phyloP scores from a whole-genome alignment of 1,140 invertebrate species.

The Saccostrea cuccullata region DNA sequence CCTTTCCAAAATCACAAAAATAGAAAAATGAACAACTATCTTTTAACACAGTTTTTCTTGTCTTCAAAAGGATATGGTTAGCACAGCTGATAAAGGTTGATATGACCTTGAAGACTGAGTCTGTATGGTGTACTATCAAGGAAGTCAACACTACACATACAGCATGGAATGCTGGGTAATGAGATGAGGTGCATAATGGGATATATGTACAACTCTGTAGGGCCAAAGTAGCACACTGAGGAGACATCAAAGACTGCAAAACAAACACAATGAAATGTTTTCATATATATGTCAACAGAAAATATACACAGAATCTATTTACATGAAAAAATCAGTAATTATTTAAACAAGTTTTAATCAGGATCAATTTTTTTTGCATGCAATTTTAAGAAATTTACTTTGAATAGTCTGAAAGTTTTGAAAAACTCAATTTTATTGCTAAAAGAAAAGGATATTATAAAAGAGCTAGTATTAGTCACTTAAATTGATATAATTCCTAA shows the following conservation, averaged over 20 bases:
- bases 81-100: slow-evolving; percentile 19
- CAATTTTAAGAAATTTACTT: too few relatives aligned
- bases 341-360: too few relatives aligned
- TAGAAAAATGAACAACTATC: too few relatives aligned
- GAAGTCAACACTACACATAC: background rate
- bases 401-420: too few relatives aligned
- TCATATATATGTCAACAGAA: background rate
- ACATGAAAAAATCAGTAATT: background rate
- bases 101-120: background rate
- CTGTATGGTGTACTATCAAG: background rate
- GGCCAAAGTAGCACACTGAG: background rate
- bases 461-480: too few relatives aligned
- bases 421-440: too few relatives aligned
- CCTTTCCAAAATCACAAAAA: too few relatives aligned
- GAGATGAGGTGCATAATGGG: background rate
- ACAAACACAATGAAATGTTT: background rate
- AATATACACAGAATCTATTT: background rate
- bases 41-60: background rate
- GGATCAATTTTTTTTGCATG: too few relatives aligned
- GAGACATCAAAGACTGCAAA: slow-evolving; percentile 2
- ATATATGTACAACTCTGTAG: slow-evolving; percentile 11
- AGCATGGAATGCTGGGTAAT: slow-evolving; percentile 22
- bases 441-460: too few relatives aligned
- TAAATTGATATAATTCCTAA: too few relatives aligned
- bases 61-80: slow-evolving; percentile 26